Evolutionary conservation across 2,113 vertebrate genomes (phyloP).

Genomic region (Pygoscelis adeliae): DNA sequence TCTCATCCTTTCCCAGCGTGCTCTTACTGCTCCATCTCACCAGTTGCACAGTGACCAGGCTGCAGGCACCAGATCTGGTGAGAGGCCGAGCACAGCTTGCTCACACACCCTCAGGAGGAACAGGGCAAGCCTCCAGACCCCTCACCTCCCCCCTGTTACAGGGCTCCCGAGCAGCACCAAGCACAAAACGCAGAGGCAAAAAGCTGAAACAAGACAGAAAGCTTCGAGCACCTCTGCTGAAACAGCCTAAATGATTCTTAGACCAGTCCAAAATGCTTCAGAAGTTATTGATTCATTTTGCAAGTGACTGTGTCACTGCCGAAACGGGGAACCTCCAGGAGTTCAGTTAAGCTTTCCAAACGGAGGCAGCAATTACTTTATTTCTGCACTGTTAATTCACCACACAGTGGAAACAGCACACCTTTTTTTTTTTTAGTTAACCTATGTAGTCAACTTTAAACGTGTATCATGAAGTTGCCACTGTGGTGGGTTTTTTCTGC

Average conservation of each 20-base stretch:
- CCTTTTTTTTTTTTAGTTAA: background rate
- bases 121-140: background rate
- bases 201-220: background rate
- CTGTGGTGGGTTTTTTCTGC: background rate
- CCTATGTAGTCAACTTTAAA: background rate
- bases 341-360: background rate
- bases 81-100: background rate
- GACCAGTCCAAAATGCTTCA: background rate
- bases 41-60: background rate
- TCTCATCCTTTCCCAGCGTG: rapidly evolving
- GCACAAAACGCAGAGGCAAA: background rate
- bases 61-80: background rate
- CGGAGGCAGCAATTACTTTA: background rate
- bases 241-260: background rate
- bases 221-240: background rate
- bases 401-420: background rate
- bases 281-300: background rate
- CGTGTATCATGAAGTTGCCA: background rate
- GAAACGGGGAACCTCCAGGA: background rate
- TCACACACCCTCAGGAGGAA: background rate
- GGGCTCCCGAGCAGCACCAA: background rate
- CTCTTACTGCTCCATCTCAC: background rate
- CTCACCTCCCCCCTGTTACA: background rate
- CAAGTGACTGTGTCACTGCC: background rate
- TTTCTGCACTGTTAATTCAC: background rate